Base-by-base conservation (phyloP, 2,797 vertebrate species). In the Tenualosa ilisha region DNA sequence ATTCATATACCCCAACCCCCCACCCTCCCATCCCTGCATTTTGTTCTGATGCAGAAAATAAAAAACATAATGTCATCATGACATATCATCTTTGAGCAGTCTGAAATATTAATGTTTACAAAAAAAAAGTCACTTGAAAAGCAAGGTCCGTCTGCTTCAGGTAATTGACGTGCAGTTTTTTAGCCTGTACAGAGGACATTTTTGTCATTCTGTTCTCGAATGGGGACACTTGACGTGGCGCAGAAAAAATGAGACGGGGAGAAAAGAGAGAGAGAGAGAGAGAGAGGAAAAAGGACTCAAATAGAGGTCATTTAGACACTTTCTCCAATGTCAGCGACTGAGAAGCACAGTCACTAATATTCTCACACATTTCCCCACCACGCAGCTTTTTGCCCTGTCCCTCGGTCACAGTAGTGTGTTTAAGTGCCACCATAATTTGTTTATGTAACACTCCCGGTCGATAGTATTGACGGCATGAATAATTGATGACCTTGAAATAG, bases 141-240 rank as follows among this genome's bases (percentile, higher is more conserved):
- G 93, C 92, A 88, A 92, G 87, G 93, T 91, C 89, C 94, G 92
- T 87, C 84, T 91, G 93, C 93, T 90, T 91, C 91, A 87, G 89
- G 92, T 94, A 94, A 95, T 95, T 92, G 93, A 94, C 93, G 90
- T 93, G 90, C 92, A 91, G 88, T 94, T 94, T 94, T 93, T 92
- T 3, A 94, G 92, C 90, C 90, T 90, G 90, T 91, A 90, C 92
- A 82, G 91, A 93, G 92, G 92, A 93, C 85, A 15, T 90, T 90
- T 91, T 89, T 86, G 88, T 93, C 90, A 90, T 86, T 90, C 88
- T 90, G 88, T 84, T 92, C 91, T 91, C 86, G 40, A 89, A 84
- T 7, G 40, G 90, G 82, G 88, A 92, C 87, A 87, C 89, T 85
- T 90, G 85, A 89, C 86, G 91, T 86, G 88, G 85, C 91, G 82